Conservation (phyloP, 2,797 vertebrate species). For the Harpagifer antarcticus region DNA sequence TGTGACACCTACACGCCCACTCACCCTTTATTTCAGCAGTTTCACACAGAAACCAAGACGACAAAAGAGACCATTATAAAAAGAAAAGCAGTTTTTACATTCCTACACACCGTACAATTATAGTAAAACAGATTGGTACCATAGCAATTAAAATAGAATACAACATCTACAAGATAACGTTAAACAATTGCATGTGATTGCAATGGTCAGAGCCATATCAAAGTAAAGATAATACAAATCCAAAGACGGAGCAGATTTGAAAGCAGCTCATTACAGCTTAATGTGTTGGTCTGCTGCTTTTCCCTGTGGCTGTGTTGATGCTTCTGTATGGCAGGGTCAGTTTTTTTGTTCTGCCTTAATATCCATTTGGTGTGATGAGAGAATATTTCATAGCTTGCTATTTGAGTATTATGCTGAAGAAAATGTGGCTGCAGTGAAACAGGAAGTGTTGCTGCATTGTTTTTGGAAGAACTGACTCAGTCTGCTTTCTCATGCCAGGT, state of each 20-base stretch:
- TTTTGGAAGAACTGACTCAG: constrained; percentile 39
- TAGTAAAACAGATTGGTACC: background rate
- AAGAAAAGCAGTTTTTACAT: background rate
- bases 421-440: constrained; percentile 23
- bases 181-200: background rate
- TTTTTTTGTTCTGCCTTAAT: background rate
- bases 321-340: background rate
- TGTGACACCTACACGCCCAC: no score
- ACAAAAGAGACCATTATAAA: no score
- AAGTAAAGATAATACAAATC: background rate
- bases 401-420: constrained; percentile 13
- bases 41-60: no score
- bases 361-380: background rate
- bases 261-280: constrained; percentile 11
- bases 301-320: constrained; percentile 7
- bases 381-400: background rate
- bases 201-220: background rate
- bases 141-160: background rate
- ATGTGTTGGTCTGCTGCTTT: constrained; percentile 23
- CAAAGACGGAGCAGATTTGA: constrained; percentile 8
- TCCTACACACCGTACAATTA: background rate
- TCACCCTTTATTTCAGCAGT: no score
- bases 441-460: constrained; percentile 18
- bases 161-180: background rate
- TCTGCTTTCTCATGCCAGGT: constrained; percentile 53